Evolutionary conservation across 2,888 invertebrate genomes (phyloP).

Genomic region (Monoplex corrugatus): DNA sequence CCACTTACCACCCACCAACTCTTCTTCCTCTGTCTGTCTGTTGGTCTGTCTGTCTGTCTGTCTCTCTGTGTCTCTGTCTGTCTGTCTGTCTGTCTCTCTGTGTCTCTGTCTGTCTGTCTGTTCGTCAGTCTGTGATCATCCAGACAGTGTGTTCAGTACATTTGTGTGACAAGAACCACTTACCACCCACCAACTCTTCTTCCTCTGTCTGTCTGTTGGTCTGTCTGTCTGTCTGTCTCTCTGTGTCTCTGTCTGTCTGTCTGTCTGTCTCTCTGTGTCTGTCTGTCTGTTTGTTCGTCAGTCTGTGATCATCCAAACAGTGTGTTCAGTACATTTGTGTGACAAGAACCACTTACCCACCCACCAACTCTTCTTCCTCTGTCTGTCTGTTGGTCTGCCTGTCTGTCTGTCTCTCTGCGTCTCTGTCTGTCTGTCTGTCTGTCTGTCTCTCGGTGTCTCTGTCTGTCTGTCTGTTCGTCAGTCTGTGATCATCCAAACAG

Average conservation of each 20-base stretch:
- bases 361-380: too few relatives aligned
- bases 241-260: neutral
- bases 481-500: too few relatives aligned
- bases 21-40: too few relatives aligned
- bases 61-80: neutral
- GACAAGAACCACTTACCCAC: too few relatives aligned
- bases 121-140: neutral
- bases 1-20: too few relatives aligned
- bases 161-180: too few relatives aligned
- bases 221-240: neutral
- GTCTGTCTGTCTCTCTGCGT: neutral
- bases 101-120: constrained; percentile 33
- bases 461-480: too few relatives aligned
- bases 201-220: constrained; percentile 38
- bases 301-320: neutral
- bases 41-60: too few relatives aligned
- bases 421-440: too few relatives aligned
- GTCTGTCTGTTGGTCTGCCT: neutral
- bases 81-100: constrained; percentile 26
- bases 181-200: too few relatives aligned
- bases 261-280: constrained; percentile 1
- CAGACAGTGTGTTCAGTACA: neutral
- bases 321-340: neutral
- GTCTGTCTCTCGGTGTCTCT: too few relatives aligned
- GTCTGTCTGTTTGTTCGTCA: constrained; percentile 13